Percentiles rank a stretch among this genome's conserved stretches.
Evolutionary conservation across 2,113 vertebrate genomes (phyloP).

Genomic region (Tinamus guttatus): DNA sequence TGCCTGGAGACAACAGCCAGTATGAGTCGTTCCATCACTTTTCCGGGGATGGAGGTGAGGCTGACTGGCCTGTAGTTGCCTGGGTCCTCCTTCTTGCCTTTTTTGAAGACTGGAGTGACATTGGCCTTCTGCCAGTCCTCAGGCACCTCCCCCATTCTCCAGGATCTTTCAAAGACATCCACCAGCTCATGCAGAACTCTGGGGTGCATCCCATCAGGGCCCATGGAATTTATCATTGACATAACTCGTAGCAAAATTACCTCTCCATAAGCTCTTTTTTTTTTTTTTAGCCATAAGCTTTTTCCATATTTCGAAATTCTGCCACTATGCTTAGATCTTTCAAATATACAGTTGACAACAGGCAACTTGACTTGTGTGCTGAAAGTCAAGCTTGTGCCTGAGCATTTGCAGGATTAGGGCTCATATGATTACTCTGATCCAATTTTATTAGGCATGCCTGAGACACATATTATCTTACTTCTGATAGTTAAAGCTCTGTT

Average conservation of each 20-base stretch:
- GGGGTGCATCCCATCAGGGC: no score
- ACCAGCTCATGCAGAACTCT: no score
- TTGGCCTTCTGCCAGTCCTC: no score
- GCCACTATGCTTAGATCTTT: background rate
- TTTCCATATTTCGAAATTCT: background rate
- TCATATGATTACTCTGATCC: background rate
- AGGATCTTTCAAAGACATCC: no score
- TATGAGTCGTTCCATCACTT: no score
- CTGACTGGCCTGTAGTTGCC: no score
- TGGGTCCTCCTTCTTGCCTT: no score
- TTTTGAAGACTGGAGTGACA: no score
- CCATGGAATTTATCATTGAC: no score
- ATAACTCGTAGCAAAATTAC: background rate
- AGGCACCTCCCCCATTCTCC: no score
- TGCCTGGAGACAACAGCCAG: no score
- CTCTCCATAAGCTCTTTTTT: background rate
- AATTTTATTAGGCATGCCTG: background rate
- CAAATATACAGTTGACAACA: background rate
- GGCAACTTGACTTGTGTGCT: accelerated
- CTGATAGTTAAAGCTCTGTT: background rate
- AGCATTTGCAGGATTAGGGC: background rate
- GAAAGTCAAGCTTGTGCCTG: background rate
- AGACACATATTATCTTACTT: background rate
- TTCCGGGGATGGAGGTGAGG: no score
- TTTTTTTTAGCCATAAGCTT: background rate